Conservation (phyloP, 2,888 invertebrate genomes). For the Leptinotarsa juncta region DNA sequence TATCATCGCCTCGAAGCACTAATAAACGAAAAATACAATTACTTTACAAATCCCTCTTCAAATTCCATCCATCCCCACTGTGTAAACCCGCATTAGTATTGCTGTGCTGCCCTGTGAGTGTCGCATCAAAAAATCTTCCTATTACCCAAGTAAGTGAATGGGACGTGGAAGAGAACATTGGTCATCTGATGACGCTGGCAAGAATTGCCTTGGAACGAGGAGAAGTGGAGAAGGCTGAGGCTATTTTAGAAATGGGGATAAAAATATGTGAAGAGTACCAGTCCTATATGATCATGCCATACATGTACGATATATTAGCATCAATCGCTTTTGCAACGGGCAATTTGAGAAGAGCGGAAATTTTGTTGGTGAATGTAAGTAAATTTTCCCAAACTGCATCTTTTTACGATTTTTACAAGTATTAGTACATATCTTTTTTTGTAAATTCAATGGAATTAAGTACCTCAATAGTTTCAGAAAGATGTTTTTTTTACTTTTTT, state of each 20-base stretch:
- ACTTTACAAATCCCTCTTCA: conserved; percentile 23
- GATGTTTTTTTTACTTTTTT: too few relatives aligned
- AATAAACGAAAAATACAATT: conserved; percentile 19
- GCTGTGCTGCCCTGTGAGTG: conserved; percentile 10
- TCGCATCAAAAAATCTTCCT: conserved; percentile 7
- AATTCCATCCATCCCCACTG: conserved; percentile 1
- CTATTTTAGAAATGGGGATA: conserved; percentile 62
- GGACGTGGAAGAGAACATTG: conserved; percentile 62
- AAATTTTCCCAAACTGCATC: neutral
- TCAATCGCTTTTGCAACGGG: conserved; percentile 64
- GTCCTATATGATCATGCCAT: conserved; percentile 60
- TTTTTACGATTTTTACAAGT: too few relatives aligned
- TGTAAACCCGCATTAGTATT: conserved; percentile 18
- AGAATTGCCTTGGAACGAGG: conserved; percentile 61
- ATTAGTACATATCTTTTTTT: too few relatives aligned
- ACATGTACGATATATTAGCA: conserved; percentile 65
- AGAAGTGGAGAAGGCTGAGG: conserved; percentile 62
- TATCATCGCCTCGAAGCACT: neutral
- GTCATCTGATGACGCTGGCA: conserved; percentile 61
- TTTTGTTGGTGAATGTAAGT: conserved; percentile 57
- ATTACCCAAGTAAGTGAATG: conserved; percentile 35
- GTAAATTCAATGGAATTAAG: too few relatives aligned
- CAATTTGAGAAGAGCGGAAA: conserved; percentile 62
- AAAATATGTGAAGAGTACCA: conserved; percentile 63
- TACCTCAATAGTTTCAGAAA: too few relatives aligned